Conservation (phyloP, 1,140 invertebrate genomes). For the Drosophila seguyi region DNA sequence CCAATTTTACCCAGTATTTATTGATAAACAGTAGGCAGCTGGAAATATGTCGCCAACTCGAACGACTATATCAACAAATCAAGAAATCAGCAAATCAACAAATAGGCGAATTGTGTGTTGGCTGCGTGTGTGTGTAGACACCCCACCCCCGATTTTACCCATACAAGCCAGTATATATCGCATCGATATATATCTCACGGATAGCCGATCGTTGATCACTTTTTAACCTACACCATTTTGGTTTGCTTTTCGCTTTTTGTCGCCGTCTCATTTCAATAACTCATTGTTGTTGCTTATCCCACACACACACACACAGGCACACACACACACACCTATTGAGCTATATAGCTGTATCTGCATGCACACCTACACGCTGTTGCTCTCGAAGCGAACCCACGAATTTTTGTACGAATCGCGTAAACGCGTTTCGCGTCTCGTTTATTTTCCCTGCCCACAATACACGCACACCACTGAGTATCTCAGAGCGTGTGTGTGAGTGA, state of each 20-base stretch:
- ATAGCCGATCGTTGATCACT: constrained; percentile 43
- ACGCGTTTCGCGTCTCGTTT: constrained; percentile 84
- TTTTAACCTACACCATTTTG: constrained; percentile 77
- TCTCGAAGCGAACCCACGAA: constrained; percentile 49
- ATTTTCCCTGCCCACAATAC: constrained; percentile 85
- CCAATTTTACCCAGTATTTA: constrained; percentile 4
- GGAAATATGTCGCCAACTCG: constrained; percentile 34
- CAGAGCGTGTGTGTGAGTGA: constrained; percentile 41
- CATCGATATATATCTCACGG: constrained; percentile 10
- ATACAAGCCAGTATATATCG: not conserved
- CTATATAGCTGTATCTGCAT: constrained; percentile 51
- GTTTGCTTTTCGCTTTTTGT: constrained; percentile 58
- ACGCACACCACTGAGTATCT: constrained; percentile 55
- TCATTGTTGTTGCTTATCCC: constrained; percentile 72
- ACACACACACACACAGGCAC: constrained; percentile 40
- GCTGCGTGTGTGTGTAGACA: not conserved
- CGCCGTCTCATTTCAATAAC: constrained; percentile 78
- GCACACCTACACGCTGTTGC: constrained; percentile 63
- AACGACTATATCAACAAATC: constrained; percentile 77
- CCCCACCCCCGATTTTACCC: constrained; percentile 4
- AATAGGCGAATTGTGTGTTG: constrained; percentile 63
- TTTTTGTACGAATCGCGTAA: constrained; percentile 85
- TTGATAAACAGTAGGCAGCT: constrained; percentile 16
- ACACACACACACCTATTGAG: constrained; percentile 13
- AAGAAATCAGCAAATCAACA: constrained; percentile 64